phyloP scores from a whole-genome alignment of 1,140 invertebrate species.

The Drosophila tropicalis region DNA sequence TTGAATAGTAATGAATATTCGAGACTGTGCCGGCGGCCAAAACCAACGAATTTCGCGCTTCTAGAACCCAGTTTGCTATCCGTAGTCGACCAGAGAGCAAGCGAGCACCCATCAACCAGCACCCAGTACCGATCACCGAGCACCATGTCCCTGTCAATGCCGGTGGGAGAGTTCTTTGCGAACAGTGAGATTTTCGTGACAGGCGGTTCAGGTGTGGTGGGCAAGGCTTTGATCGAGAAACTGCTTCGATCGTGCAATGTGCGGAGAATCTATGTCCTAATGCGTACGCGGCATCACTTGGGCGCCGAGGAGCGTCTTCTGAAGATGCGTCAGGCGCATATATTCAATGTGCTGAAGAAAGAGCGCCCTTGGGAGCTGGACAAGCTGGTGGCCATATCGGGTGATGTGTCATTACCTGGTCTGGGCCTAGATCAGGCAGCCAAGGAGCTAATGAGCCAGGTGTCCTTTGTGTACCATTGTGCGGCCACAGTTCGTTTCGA shows the following conservation, averaged over 20 bases:
- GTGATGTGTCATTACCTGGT: constrained; percentile 65
- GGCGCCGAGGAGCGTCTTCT: constrained; percentile 58
- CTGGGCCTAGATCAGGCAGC: constrained; percentile 56
- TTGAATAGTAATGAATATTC: constrained; percentile 7
- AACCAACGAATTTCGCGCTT: background rate
- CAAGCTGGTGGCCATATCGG: constrained; percentile 82
- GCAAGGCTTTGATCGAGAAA: constrained; percentile 90
- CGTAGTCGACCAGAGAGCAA: background rate
- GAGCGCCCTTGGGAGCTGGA: constrained; percentile 36
- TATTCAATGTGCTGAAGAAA: constrained; percentile 86
- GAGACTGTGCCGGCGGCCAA: background rate
- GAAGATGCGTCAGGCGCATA: constrained; percentile 54
- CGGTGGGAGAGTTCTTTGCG: constrained; percentile 84
- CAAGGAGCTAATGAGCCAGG: constrained; percentile 84
- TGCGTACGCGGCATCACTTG: constrained; percentile 85
- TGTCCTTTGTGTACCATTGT: constrained; percentile 95
- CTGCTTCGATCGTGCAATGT: constrained; percentile 88
- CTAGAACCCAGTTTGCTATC: background rate
- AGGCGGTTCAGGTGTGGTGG: constrained; percentile 89
- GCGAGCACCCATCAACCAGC: background rate
- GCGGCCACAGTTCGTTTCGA: constrained; percentile 93
- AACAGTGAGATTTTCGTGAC: constrained; percentile 87
- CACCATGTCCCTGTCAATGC: background rate
- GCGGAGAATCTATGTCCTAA: constrained; percentile 86
- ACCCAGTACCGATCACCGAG: background rate